phyloP scores from a whole-genome alignment of 1,140 invertebrate genomes.

The Drosophila ficusphila region DNA sequence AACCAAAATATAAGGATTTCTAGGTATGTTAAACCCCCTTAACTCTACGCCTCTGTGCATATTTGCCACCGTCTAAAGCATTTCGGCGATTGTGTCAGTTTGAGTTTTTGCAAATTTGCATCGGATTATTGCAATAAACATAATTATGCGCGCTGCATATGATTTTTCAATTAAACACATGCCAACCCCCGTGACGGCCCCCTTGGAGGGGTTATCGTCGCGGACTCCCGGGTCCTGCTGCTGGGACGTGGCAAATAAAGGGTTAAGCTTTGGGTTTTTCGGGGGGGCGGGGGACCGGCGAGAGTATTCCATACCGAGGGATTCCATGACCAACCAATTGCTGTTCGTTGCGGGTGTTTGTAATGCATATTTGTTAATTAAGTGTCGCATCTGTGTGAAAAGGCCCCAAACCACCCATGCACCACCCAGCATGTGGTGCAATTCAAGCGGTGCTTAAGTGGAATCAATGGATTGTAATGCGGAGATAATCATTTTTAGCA shows the following conservation, averaged over 20 bases:
- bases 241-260: conserved; percentile 63
- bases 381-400: conserved; percentile 54
- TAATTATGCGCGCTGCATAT: conserved; percentile 83
- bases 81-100: conserved; percentile 68
- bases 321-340: conserved; percentile 70
- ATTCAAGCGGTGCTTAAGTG: conserved; percentile 78
- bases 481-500: conserved; percentile 76
- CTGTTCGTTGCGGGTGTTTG: conserved; percentile 76
- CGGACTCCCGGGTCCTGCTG: neutral
- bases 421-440: conserved; percentile 35
- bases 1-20: too few relatives aligned
- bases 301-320: neutral
- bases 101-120: conserved; percentile 75
- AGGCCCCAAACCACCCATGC: neutral
- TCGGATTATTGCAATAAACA: conserved; percentile 83
- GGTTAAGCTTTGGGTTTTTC: conserved; percentile 33
- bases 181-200: conserved; percentile 39
- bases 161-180: conserved; percentile 83
- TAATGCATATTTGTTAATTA: conserved; percentile 83
- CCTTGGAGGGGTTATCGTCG: neutral
- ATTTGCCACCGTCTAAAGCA: conserved; percentile 46
- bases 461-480: conserved; percentile 82
- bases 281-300: neutral
- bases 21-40: too few relatives aligned
- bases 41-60: conserved; percentile 1